A percentile compares a stretch with the other conserved stretches of the same genome.
Evolutionary conservation across 2,113 vertebrate species (phyloP).

Genomic region (Naja naja): DNA sequence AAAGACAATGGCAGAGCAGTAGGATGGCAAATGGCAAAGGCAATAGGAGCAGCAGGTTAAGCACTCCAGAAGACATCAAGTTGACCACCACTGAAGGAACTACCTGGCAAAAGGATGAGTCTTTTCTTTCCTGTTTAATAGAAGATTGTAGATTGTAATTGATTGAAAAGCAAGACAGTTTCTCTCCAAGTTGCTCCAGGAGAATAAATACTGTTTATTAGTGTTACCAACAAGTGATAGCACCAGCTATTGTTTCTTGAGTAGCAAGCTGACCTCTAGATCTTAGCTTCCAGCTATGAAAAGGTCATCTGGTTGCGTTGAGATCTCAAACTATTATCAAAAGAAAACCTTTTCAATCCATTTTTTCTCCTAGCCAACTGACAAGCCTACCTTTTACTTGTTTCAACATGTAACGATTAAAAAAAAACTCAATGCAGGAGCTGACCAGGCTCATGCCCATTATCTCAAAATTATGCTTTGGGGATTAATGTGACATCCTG

Average conservation of each 20-base stretch:
- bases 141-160: neutral
- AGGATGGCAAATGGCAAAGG: too few relatives aligned
- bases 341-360: neutral
- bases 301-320: neutral
- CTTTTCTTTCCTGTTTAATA: neutral
- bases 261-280: neutral
- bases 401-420: conserved; percentile 35
- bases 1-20: neutral
- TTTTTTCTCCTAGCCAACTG: neutral
- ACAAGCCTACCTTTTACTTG: conserved; percentile 4
- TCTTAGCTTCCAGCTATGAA: neutral
- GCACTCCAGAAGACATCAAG: neutral
- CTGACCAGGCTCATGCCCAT: neutral
- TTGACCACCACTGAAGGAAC: neutral
- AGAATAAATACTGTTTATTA: neutral
- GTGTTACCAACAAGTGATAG: neutral
- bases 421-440: neutral
- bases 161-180: neutral
- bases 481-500: conserved; percentile 21
- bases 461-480: neutral
- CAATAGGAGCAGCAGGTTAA: neutral
- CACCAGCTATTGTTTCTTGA: neutral
- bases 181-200: neutral
- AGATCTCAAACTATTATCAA: neutral
- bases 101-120: neutral